Conservation (phyloP, 2,113 vertebrate genomes). For the Rhagologus leucostigma region DNA sequence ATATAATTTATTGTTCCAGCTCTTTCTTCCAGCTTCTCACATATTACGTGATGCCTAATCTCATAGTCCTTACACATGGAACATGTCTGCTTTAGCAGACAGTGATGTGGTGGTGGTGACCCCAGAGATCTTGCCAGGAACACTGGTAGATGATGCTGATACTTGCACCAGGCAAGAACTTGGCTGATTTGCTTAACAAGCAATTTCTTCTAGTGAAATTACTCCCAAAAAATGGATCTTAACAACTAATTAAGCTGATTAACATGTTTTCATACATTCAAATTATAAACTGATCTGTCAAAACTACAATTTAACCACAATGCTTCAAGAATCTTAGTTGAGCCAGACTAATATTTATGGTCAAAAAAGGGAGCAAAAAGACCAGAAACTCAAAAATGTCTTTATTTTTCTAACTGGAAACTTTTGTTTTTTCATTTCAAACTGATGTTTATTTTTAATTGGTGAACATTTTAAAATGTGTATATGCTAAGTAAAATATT, state of each 20-base stretch:
- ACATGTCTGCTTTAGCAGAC: not conserved
- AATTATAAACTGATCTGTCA: conserved; percentile 5
- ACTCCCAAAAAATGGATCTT: not conserved
- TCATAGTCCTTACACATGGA: not conserved
- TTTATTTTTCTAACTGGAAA: not conserved
- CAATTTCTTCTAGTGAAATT: not conserved
- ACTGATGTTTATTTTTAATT: not conserved
- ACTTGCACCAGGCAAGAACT: not conserved
- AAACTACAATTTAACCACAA: not conserved
- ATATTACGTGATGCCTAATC: not conserved
- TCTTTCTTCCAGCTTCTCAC: not conserved
- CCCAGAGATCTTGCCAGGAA: not conserved
- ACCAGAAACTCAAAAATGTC: not conserved
- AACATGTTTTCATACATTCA: conserved; percentile 21
- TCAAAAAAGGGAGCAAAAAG: not conserved
- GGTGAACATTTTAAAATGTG: not conserved
- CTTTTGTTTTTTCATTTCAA: not conserved
- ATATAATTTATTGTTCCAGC: conserved; percentile 53
- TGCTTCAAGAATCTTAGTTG: not conserved
- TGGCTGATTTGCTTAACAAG: not conserved
- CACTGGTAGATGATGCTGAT: not conserved
- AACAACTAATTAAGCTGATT: conserved; percentile 2
- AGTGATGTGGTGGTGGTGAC: not conserved
- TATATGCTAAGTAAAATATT: not conserved
- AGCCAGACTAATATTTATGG: not conserved